phyloP scores from a whole-genome alignment of 2,113 vertebrate species.

The Tamias sibiricus region DNA sequence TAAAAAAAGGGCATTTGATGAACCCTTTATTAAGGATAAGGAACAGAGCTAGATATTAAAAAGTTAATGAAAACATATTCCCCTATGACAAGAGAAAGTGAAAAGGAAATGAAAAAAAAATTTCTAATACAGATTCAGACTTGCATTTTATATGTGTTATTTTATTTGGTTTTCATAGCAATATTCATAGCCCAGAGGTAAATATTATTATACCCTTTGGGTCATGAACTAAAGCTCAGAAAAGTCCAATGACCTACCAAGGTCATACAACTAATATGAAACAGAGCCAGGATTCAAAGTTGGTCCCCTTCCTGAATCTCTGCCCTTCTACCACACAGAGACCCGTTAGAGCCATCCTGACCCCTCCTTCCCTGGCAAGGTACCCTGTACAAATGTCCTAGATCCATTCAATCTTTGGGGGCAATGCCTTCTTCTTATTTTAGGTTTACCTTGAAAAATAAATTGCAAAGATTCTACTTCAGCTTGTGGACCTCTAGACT shows the following conservation, averaged over 20 bases:
- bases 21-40: not conserved
- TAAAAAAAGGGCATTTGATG: not conserved
- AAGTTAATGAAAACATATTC: not conserved
- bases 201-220: not conserved
- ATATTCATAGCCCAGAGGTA: not conserved
- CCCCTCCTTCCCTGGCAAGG: not conserved
- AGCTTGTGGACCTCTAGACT: not conserved
- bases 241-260: not conserved
- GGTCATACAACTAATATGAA: not conserved
- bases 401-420: not conserved
- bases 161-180: not conserved
- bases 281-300: not conserved
- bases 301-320: not conserved
- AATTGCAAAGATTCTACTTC: not conserved
- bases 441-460: slow-evolving; percentile 14
- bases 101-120: not conserved
- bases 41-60: not conserved
- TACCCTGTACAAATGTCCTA: not conserved
- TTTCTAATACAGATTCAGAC: not conserved
- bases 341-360: not conserved
- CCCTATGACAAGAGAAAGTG: not conserved
- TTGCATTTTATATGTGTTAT: not conserved
- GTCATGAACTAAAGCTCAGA: not conserved
- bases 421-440: not conserved
- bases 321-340: not conserved